Percentiles rank a stretch among this genome's conserved stretches.
Conservation (phyloP, 2,797 vertebrate genomes). For the Tenualosa thibaudeaui region DNA sequence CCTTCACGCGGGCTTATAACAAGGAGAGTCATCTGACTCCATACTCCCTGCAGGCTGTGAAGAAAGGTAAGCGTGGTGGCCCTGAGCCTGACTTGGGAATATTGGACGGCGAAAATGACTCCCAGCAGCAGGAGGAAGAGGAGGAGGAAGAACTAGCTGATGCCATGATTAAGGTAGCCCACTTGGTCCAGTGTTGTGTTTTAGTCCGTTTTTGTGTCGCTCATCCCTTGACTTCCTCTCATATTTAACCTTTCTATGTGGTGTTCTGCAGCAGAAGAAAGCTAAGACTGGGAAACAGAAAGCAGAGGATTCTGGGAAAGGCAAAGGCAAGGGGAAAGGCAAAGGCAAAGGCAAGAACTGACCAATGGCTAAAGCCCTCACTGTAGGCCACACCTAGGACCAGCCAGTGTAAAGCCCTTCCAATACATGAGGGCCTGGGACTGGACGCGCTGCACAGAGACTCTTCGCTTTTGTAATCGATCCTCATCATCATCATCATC, state of each 20-base stretch:
- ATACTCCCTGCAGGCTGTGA: slow-evolving; percentile 82
- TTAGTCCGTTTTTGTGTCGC: background rate
- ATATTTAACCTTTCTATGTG: background rate
- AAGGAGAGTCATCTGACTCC: slow-evolving; percentile 87
- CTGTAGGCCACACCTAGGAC: background rate
- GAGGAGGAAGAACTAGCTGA: slow-evolving; percentile 74
- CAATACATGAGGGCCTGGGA: background rate
- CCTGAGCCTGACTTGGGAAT: slow-evolving; percentile 69
- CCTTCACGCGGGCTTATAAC: slow-evolving; percentile 94
- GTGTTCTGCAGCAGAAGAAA: slow-evolving; percentile 82
- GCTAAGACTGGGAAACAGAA: slow-evolving; percentile 80
- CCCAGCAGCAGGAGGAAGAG: slow-evolving; percentile 47
- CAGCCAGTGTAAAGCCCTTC: background rate
- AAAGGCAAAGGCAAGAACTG: slow-evolving; percentile 65
- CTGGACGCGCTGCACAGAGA: background rate
- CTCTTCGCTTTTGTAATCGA: background rate
- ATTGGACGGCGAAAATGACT: slow-evolving; percentile 59
- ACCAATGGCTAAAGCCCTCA: slow-evolving; percentile 22
- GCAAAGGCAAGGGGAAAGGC: slow-evolving; percentile 76
- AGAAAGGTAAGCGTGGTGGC: slow-evolving; percentile 69
- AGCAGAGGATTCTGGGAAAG: slow-evolving; percentile 78
- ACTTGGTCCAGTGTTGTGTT: background rate
- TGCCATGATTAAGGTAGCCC: slow-evolving; percentile 93
- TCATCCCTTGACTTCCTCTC: background rate
- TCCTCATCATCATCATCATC: no score